Evolutionary conservation across 2,113 vertebrate species (phyloP).

Genomic region (Psophia crepitans): DNA sequence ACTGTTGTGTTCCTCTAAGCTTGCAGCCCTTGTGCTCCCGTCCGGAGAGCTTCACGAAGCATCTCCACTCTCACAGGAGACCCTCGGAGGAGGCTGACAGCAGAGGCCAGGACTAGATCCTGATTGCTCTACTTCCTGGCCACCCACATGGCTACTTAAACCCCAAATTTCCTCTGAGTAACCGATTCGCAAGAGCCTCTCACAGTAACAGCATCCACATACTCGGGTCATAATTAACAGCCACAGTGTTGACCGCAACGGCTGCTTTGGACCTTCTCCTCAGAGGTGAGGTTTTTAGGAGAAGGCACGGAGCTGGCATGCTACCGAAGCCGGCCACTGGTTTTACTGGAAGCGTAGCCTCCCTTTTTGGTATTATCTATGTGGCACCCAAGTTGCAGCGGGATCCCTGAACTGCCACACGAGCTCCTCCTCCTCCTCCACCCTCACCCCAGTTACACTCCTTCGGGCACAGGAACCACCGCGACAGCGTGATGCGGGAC

Average conservation of each 20-base stretch:
- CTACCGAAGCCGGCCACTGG: not conserved
- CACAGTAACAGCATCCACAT: not conserved
- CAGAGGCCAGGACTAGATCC: not conserved
- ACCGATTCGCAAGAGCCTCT: not conserved
- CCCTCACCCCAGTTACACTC: not conserved
- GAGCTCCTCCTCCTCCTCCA: not conserved
- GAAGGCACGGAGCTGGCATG: not conserved
- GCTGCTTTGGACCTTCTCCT: not conserved
- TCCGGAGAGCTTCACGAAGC: not conserved
- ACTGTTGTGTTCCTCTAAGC: too few relatives aligned
- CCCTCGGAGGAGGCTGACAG: not conserved
- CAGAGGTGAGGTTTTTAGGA: not conserved
- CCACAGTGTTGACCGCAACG: not conserved
- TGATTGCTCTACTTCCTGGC: fast-evolving
- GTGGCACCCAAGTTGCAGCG: not conserved
- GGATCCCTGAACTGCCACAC: not conserved
- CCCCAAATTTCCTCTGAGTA: not conserved
- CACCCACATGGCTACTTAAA: not conserved
- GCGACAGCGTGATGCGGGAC: not conserved
- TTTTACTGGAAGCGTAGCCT: not conserved
- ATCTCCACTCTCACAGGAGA: not conserved
- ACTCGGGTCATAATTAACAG: not conserved
- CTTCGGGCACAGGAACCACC: not conserved
- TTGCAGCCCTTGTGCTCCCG: fast-evolving
- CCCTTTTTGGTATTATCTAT: not conserved